Percentiles rank a stretch among this genome's conserved stretches.
phyloP scores from a whole-genome alignment of 2,888 invertebrate genomes.

The Homarus gammarus region DNA sequence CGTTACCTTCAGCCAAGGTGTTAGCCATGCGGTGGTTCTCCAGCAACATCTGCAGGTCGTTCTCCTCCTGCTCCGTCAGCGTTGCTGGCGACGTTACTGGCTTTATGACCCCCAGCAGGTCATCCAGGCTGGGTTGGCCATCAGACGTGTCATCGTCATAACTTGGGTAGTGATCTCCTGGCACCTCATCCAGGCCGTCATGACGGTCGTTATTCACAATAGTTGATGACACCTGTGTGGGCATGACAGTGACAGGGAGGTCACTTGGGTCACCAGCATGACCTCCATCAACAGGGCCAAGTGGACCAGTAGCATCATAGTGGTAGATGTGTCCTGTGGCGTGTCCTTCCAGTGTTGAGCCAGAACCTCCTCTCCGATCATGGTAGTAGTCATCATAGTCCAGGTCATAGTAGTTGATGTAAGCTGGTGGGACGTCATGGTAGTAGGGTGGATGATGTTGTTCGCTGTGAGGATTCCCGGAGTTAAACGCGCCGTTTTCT shows the following conservation, averaged over 20 bases:
- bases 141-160: not conserved
- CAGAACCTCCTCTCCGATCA: not conserved
- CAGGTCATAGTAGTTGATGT: constrained; percentile 39
- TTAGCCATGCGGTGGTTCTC: constrained; percentile 45
- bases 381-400: constrained; percentile 51
- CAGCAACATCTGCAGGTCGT: constrained; percentile 22
- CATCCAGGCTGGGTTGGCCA: constrained; percentile 33
- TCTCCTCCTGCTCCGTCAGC: constrained; percentile 25
- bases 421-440: constrained; percentile 29
- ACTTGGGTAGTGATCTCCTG: constrained; percentile 8
- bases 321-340: not conserved
- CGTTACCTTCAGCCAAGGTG: constrained; percentile 17
- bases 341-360: not conserved
- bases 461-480: not conserved
- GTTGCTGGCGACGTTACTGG: constrained; percentile 10
- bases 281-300: not conserved
- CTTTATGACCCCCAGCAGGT: constrained; percentile 41
- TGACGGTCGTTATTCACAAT: not conserved
- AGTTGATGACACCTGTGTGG: not conserved
- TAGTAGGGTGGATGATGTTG: constrained; percentile 16
- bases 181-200: not conserved
- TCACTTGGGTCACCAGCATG: not conserved
- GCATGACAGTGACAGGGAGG: not conserved
- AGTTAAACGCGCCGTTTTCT: not conserved
- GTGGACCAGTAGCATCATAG: not conserved